Evolutionary conservation across 2,113 vertebrate species (phyloP), one percentile per base, ranked within the genome.

Genomic region (Nerophis lumbriciformis): DNA sequence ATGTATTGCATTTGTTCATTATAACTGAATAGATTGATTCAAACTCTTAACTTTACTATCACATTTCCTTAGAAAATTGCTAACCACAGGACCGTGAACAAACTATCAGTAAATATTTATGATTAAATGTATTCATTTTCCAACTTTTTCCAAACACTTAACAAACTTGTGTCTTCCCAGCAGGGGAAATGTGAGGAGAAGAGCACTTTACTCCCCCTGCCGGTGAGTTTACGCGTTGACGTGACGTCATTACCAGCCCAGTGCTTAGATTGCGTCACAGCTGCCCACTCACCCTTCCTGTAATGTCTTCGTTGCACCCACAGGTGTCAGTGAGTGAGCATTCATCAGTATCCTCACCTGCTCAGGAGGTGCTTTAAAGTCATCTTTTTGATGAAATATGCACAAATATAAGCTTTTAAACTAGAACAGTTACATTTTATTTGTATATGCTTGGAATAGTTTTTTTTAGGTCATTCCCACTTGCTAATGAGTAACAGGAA

Each of bases 301-400:
- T 59, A 80, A 78, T 80, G 75, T 85, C 80, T 85, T 44, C 82
- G 62, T 72, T 80, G 58, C 82, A 79, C 81, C 82, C 75, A 73
- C 85, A 90, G 90, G 85, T 89, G 77, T 82, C 85, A 86, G 78
- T 76, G 79, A 82, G 67, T 16, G 86, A 86, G 70, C 79, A 63
- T 58, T 61, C 77, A 60, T 63, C 78, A 44, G 38, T 39, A 11
- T 16, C 77, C 52, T 37, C 71, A 59, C 68, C 76, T 59, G 65
- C 67, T 59, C 75, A 85, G 38, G 66, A 79, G 77, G 86, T 87
- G 75, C 57, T 21, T 28, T 37, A 12, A 42, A 48, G 8, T 28
- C 7, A 51, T n/a, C 42, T 45, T 45, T 45, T 42, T 19, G n/a
- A 57, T 56, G 1, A 57, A 42, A 57, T 42, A 1, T 39, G 19